Conservation (phyloP, 2,113 vertebrate species). For the Morone saxatilis region DNA sequence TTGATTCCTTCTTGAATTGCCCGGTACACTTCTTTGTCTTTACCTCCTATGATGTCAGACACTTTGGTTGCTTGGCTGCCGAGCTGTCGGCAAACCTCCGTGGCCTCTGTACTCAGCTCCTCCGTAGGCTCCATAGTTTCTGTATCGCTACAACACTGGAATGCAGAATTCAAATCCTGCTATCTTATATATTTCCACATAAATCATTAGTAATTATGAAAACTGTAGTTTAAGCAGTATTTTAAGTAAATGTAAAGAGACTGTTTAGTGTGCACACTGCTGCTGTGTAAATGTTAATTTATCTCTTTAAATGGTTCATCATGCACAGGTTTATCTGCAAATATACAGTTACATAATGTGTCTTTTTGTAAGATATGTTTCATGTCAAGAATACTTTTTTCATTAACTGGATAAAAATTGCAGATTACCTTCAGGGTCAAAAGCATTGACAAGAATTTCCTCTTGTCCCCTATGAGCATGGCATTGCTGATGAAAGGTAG, state of each 20-base stretch:
- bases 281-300: conserved; percentile 1
- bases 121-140: conserved; percentile 89
- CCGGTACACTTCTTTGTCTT: conserved; percentile 81
- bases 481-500: conserved; percentile 89
- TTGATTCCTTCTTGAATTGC: conserved; percentile 89
- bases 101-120: conserved; percentile 84
- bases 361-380: background rate
- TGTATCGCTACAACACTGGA: conserved; percentile 84
- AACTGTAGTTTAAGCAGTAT: background rate
- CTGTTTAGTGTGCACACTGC: background rate
- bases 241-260: background rate
- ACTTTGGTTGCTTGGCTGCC: conserved; percentile 87
- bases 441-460: conserved; percentile 91
- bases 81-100: conserved; percentile 86
- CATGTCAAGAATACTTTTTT: background rate
- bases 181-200: background rate
- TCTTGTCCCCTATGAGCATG: conserved; percentile 90
- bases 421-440: conserved; percentile 89
- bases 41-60: conserved; percentile 83
- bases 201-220: background rate
- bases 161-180: background rate
- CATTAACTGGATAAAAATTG: background rate
- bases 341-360: background rate
- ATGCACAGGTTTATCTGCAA: background rate
- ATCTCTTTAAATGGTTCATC: background rate